These are phyloP conservation scores for Podocnemis expansa DNA, from an alignment of 2,113 vertebrate genomes.

Conservation along the genomic window DNA sequence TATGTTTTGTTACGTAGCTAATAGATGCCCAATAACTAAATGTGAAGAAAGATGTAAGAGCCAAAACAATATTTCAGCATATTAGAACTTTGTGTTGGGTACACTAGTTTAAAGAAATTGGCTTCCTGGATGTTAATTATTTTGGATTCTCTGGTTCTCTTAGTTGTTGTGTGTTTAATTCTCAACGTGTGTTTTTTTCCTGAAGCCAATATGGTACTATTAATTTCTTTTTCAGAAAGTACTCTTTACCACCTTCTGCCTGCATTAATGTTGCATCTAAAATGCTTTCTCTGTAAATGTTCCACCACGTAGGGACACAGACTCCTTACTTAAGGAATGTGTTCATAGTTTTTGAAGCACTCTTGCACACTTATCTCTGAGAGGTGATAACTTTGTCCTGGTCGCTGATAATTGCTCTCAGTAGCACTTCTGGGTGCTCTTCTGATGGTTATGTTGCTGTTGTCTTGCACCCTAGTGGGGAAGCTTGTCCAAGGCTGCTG, in stretches of 20 bases:
- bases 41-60: background rate
- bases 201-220: background rate
- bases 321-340: background rate
- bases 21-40: background rate
- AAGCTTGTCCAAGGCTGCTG: background rate
- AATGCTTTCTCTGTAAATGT: background rate
- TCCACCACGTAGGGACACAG: background rate
- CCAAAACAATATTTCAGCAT: background rate
- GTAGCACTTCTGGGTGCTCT: background rate
- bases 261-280: background rate
- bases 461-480: background rate
- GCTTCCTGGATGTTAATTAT: background rate
- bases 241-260: background rate
- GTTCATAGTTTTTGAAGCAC: rapidly evolving
- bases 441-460: background rate
- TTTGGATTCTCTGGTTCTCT: background rate
- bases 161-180: background rate
- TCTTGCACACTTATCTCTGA: background rate
- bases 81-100: background rate
- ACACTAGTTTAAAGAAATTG: background rate
- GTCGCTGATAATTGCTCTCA: background rate
- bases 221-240: background rate
- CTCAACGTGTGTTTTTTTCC: background rate
- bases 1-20: background rate
- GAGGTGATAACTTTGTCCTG: background rate